Percentiles rank a stretch among this genome's conserved stretches.
Evolutionary conservation across 1,140 invertebrate genomes (phyloP).

Genomic region (Asobara japonica): DNA sequence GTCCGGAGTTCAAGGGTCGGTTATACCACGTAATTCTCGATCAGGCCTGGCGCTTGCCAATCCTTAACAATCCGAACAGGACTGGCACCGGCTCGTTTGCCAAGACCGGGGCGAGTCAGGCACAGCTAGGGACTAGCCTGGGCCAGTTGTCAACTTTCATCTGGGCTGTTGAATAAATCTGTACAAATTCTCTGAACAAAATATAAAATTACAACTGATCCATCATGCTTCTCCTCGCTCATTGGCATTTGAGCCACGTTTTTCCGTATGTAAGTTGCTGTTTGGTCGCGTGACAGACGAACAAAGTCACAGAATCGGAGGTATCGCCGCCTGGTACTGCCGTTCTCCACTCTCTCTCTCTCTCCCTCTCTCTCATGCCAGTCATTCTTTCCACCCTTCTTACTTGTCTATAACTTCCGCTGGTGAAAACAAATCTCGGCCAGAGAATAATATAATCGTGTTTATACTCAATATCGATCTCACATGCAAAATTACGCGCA

Average conservation of each 20-base stretch:
- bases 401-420: background rate
- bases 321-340: constrained; percentile 63
- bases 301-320: constrained; percentile 34
- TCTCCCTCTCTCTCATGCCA: constrained; percentile 31
- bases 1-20: too few species aligned
- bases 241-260: constrained; percentile 23
- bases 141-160: too few species aligned
- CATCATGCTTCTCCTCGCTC: background rate
- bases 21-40: too few species aligned
- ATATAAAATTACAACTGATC: too few species aligned
- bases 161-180: too few species aligned
- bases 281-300: constrained; percentile 56
- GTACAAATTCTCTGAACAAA: too few species aligned
- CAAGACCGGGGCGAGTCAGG: too few species aligned
- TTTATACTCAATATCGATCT: constrained; percentile 4
- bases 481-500: background rate
- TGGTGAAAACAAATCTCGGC: background rate
- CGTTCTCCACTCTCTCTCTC: constrained; percentile 38
- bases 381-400: background rate
- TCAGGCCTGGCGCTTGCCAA: too few species aligned
- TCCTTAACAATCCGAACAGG: too few species aligned
- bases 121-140: too few species aligned
- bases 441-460: background rate
- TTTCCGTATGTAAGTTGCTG: background rate
- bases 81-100: too few species aligned